A percentile compares a stretch with the other conserved stretches of the same genome.
phyloP scores from a whole-genome alignment of 2,888 invertebrate genomes.

The Chymomyza fuscimana region DNA sequence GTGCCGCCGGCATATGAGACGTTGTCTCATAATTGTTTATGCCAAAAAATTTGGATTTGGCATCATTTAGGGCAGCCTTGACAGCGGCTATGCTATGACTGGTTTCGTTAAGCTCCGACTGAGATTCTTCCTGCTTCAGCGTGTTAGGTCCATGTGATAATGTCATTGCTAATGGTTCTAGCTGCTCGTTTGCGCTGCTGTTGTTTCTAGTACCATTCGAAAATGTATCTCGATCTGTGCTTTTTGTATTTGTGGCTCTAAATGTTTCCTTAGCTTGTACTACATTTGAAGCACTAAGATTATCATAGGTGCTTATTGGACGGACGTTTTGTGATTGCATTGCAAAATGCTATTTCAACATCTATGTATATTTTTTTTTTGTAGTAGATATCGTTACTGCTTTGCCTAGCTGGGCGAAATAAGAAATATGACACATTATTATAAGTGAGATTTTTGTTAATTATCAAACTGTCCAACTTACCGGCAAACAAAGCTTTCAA shows the following conservation, averaged over 20 bases:
- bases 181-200: constrained; percentile 30
- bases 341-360: constrained; percentile 16
- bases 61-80: constrained; percentile 78
- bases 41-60: constrained; percentile 79
- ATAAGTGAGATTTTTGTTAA: too few species aligned
- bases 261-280: not conserved
- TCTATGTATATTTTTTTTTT: too few species aligned
- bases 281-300: constrained; percentile 59
- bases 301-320: constrained; percentile 79
- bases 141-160: constrained; percentile 28
- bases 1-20: not conserved
- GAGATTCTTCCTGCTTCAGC: constrained; percentile 42
- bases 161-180: constrained; percentile 34
- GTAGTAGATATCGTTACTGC: too few species aligned
- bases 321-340: constrained; percentile 73
- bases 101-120: constrained; percentile 62
- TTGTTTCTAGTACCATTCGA: constrained; percentile 40
- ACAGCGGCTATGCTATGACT: constrained; percentile 76
- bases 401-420: too few species aligned
- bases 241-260: not conserved
- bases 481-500: too few species aligned
- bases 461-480: too few species aligned
- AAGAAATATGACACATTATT: too few species aligned
- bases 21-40: constrained; percentile 64
- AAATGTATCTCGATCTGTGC: constrained; percentile 40